phyloP scores from a whole-genome alignment of 1,140 invertebrate species.

The Galleria mellonella region DNA sequence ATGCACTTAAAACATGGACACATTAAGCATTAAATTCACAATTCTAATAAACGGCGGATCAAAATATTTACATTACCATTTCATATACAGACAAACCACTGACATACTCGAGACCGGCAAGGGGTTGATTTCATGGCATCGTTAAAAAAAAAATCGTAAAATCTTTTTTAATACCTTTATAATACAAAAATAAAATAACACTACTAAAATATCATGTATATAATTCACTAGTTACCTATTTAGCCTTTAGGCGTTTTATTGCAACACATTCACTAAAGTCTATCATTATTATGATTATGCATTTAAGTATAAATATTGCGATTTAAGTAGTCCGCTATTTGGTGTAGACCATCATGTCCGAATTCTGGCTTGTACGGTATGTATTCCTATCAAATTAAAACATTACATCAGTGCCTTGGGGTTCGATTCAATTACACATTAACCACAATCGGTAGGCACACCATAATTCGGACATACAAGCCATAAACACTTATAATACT shows the following conservation, averaged over 20 bases:
- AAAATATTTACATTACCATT: constrained; percentile 46
- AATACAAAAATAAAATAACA: constrained; percentile 44
- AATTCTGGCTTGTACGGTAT: no score
- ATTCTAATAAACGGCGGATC: constrained; percentile 45
- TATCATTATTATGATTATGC: constrained; percentile 52
- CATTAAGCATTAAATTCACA: constrained; percentile 46
- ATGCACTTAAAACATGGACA: constrained; percentile 26
- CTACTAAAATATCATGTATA: constrained; percentile 38
- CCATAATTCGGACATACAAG: no score
- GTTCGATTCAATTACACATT: no score
- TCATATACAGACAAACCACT: constrained; percentile 10
- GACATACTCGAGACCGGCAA: constrained; percentile 10
- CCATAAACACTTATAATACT: no score
- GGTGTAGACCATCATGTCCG: no score
- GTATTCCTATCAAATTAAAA: no score
- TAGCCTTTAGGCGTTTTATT: constrained; percentile 64
- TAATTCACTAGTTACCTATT: constrained; percentile 29
- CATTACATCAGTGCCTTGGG: no score
- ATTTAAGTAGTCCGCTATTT: constrained; percentile 36
- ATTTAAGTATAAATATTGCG: constrained; percentile 5
- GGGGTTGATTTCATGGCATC: constrained; percentile 9
- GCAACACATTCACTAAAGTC: constrained; percentile 56
- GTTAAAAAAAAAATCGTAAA: constrained; percentile 26
- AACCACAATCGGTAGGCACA: no score
- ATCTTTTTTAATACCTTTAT: constrained; percentile 15